phyloP scores from a whole-genome alignment of 1,140 invertebrate genomes.

The Caenorhabditis latens region DNA sequence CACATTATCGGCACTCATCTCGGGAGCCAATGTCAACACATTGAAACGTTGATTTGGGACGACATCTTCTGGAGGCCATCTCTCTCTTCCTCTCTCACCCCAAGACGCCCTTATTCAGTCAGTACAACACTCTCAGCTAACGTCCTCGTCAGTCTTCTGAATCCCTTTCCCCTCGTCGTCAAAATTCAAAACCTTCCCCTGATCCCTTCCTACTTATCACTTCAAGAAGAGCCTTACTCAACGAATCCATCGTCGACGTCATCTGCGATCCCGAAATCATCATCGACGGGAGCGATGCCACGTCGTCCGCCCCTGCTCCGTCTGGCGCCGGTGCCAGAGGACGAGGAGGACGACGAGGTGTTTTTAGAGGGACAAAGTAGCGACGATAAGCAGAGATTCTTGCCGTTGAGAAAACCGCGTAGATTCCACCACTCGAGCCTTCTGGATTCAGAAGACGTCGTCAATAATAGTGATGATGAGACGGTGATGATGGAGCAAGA shows the following conservation, averaged over 20 bases:
- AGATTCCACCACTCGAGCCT: not conserved
- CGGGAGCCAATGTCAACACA: conserved; percentile 48
- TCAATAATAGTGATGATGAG: not conserved
- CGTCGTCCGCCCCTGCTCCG: conserved; percentile 57
- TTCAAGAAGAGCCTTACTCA: not conserved
- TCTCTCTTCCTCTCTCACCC: not conserved
- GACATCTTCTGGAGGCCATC: not conserved
- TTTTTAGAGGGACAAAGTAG: conserved; percentile 27
- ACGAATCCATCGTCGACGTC: not conserved
- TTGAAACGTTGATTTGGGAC: conserved; percentile 45
- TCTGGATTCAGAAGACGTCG: not conserved
- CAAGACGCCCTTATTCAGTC: conserved; percentile 8
- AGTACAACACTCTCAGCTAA: not conserved
- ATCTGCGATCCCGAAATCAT: conserved; percentile 18
- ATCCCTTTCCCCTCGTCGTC: too few relatives aligned
- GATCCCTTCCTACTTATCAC: conserved; percentile 23
- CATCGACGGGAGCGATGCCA: conserved; percentile 42
- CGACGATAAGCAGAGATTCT: conserved; percentile 34
- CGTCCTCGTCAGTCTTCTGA: too few relatives aligned
- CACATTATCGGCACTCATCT: conserved; percentile 47
- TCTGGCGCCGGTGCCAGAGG: conserved; percentile 55
- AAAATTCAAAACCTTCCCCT: conserved; percentile 47
- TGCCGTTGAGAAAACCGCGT: not conserved
- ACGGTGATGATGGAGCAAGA: not conserved
- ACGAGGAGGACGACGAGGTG: conserved; percentile 52